phyloP scores from a whole-genome alignment of 2,113 vertebrate species.

The Typhlomys cinereus region DNA sequence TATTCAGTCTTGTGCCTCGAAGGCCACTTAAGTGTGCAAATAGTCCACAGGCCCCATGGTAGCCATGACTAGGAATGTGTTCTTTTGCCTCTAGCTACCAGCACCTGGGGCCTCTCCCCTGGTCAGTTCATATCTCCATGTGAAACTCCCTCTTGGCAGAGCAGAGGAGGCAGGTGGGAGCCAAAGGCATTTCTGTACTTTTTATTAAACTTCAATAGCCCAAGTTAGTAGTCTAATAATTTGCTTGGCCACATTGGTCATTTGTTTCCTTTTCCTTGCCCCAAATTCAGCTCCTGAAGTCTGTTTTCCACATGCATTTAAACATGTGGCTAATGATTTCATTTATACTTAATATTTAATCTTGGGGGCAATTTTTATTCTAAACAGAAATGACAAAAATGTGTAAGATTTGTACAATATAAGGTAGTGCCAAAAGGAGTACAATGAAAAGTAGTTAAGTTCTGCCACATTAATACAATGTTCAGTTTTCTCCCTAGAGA shows the following conservation, averaged over 20 bases:
- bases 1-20: not conserved
- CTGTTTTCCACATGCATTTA: not conserved
- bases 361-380: not conserved
- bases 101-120: not conserved
- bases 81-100: not conserved
- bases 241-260: not conserved
- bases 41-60: no score
- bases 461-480: not conserved
- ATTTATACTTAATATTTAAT: not conserved
- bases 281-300: not conserved
- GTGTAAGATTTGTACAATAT: not conserved
- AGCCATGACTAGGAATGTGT: not conserved
- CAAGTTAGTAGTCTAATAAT: not conserved
- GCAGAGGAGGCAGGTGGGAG: not conserved
- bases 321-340: not conserved
- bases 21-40: accelerated
- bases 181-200: not conserved
- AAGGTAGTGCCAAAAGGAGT: not conserved
- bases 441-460: not conserved
- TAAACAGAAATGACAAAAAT: not conserved
- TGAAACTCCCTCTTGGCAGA: not conserved
- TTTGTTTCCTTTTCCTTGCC: not conserved
- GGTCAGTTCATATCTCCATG: not conserved
- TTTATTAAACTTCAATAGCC: not conserved
- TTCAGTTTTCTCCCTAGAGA: not conserved